Conservation (phyloP, 2,797 vertebrate genomes). For the Gambelia wislizenii region DNA sequence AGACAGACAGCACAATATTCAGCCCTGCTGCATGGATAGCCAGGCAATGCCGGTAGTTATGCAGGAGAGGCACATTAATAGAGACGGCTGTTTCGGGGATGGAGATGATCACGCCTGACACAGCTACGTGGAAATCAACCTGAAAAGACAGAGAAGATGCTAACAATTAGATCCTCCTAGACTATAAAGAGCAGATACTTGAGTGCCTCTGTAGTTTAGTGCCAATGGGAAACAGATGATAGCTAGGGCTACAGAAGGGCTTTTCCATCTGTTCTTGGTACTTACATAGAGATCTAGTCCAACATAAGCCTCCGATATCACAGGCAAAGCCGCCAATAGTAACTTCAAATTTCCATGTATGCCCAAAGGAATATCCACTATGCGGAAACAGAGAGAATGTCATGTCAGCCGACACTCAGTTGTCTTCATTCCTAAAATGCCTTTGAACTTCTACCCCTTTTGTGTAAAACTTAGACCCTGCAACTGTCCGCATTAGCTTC, state of each 20-base stretch:
- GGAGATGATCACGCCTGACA: conserved; percentile 45
- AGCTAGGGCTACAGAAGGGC: too few species aligned
- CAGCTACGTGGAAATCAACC: conserved; percentile 41
- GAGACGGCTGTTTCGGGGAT: conserved; percentile 22
- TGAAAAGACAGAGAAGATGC: background rate
- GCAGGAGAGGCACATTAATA: background rate
- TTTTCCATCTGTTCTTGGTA: background rate
- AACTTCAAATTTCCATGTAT: conserved; percentile 22
- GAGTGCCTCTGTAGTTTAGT: background rate
- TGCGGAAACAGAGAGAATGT: rapidly evolving
- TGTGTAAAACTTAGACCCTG: background rate
- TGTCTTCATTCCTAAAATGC: rapidly evolving
- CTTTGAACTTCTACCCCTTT: background rate
- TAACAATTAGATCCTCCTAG: rapidly evolving
- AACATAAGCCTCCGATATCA: background rate
- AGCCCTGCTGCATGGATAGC: conserved; percentile 40
- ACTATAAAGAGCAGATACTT: background rate
- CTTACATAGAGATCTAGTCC: conserved; percentile 53
- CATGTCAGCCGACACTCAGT: background rate
- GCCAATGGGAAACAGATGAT: background rate
- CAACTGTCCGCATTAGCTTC: background rate
- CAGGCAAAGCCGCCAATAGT: conserved; percentile 46
- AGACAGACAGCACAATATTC: rapidly evolving
- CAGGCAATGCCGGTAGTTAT: background rate
- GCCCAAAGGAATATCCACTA: conserved; percentile 21